Evolutionary conservation across 2,888 invertebrate species (phyloP).

Genomic region (Dryobotodes eremita): DNA sequence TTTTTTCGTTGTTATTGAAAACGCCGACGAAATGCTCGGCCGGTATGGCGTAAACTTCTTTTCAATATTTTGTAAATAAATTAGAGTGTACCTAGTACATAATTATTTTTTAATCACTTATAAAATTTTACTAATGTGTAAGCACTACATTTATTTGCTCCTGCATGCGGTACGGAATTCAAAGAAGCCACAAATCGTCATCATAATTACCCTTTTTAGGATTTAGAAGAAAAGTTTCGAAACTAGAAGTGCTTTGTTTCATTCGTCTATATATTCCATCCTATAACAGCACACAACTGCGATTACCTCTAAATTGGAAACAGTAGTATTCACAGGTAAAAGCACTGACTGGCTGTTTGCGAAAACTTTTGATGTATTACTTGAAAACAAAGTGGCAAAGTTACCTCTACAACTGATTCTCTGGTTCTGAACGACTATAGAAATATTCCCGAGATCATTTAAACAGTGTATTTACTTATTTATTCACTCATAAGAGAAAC

Average conservation of each 20-base stretch:
- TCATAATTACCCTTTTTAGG: not conserved
- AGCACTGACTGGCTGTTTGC: slow-evolving; percentile 8
- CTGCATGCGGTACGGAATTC: not conserved
- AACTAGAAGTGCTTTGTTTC: not conserved
- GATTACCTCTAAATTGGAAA: slow-evolving; percentile 8
- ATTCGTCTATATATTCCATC: not conserved
- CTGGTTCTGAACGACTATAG: not conserved
- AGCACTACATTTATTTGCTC: not conserved
- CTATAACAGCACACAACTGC: not conserved
- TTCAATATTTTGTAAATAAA: slow-evolving; percentile 22
- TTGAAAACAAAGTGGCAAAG: slow-evolving; percentile 29
- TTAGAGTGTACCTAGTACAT: not conserved
- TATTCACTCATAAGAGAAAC: not conserved
- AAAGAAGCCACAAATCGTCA: not conserved
- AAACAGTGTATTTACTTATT: not conserved
- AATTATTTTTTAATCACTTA: not conserved
- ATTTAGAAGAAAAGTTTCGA: not conserved
- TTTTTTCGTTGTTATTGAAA: slow-evolving; percentile 66
- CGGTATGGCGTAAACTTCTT: slow-evolving; percentile 37
- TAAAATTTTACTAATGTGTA: not conserved
- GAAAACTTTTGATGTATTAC: slow-evolving; percentile 43
- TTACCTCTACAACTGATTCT: slow-evolving; percentile 7
- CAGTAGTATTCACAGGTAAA: slow-evolving; percentile 6
- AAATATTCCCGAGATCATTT: not conserved
- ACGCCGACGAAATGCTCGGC: slow-evolving; percentile 33